phyloP scores from a whole-genome alignment of 2,113 vertebrate species.

The Eclectus roratus region DNA sequence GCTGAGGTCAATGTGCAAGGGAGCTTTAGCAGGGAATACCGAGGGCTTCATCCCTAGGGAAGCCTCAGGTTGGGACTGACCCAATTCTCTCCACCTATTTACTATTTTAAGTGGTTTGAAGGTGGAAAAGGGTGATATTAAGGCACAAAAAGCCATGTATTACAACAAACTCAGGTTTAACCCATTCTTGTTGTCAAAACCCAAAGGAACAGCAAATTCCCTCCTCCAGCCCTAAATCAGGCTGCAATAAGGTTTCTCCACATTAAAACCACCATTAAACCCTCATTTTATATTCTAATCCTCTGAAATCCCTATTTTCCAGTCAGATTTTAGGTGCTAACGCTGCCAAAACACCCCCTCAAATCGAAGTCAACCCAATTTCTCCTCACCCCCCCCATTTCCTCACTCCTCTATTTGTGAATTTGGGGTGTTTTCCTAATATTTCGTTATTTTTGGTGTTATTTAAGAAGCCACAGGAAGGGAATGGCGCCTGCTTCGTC shows the following conservation, averaged over 20 bases:
- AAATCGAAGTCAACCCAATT: neutral
- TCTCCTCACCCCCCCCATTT: neutral
- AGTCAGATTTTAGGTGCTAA: neutral
- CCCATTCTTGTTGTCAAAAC: accelerated
- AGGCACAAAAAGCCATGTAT: neutral
- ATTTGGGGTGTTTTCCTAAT: neutral
- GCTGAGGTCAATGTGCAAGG: neutral
- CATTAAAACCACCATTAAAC: neutral
- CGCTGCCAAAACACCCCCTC: neutral
- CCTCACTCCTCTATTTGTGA: neutral
- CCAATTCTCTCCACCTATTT: neutral
- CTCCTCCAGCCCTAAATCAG: neutral
- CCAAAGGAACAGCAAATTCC: accelerated
- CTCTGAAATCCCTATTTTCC: neutral
- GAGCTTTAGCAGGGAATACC: neutral
- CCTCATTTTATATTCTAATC: neutral
- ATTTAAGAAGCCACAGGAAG: neutral
- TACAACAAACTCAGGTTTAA: neutral
- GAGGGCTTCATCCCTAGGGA: neutral
- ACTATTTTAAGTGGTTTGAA: neutral
- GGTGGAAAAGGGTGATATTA: too few relatives aligned
- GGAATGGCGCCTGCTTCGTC: neutral
- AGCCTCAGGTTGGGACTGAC: neutral
- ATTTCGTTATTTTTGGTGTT: neutral
- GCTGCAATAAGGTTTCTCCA: neutral